Conservation (phyloP, 2,113 vertebrate genomes). For the Thymallus thymallus region DNA sequence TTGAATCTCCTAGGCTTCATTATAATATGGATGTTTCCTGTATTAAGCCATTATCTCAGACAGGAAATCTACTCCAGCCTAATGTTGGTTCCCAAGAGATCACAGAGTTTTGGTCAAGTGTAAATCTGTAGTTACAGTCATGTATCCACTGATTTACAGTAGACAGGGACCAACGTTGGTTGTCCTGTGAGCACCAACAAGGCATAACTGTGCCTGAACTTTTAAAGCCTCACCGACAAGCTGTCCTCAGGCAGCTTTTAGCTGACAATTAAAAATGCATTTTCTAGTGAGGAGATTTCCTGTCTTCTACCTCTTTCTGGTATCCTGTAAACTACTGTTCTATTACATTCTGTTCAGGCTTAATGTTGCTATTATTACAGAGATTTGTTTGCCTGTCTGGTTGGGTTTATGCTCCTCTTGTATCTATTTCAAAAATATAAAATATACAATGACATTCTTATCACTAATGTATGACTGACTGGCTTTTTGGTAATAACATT, state of each 20-base stretch:
- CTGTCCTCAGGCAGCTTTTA: constrained; percentile 5
- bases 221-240: neutral
- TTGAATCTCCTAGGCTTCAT: constrained; percentile 15
- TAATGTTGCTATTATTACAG: constrained; percentile 46
- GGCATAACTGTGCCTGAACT: neutral
- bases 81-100: neutral
- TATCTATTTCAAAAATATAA: constrained; percentile 47
- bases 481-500: constrained; percentile 45
- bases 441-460: constrained; percentile 51
- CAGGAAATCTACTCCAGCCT: neutral
- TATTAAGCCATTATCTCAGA: neutral
- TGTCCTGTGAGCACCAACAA: no score
- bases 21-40: neutral
- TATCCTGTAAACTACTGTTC: constrained; percentile 9
- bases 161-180: no score
- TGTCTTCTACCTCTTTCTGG: constrained; percentile 18
- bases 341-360: constrained; percentile 24
- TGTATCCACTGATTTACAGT: no score
- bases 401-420: constrained; percentile 41
- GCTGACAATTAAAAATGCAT: constrained; percentile 16
- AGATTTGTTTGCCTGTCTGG: constrained; percentile 51
- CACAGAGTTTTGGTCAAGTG: no score
- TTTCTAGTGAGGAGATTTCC: neutral
- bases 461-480: constrained; percentile 54
- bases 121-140: no score